Conservation (phyloP, 1,140 invertebrate species). For the Orussus abietinus region DNA sequence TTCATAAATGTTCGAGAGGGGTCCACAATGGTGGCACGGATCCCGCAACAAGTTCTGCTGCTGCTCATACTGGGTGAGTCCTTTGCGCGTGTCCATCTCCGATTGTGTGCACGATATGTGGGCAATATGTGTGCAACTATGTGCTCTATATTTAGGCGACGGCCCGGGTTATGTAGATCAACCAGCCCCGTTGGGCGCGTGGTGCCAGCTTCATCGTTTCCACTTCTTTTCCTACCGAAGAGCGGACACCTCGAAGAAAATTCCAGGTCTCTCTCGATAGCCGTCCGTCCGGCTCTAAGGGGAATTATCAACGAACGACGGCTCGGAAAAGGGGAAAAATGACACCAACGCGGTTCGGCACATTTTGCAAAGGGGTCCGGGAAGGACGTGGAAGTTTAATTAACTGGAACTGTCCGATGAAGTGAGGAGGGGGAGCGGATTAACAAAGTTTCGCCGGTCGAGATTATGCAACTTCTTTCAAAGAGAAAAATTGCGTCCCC, state of each 20-base stretch:
- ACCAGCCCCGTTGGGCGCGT: conserved; percentile 17
- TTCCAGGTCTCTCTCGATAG: not conserved
- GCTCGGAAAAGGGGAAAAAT: too few species aligned
- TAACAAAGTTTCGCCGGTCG: conserved; percentile 33
- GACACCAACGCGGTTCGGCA: too few species aligned
- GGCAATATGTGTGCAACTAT: too few species aligned
- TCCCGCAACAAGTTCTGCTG: conserved; percentile 50
- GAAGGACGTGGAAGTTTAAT: conserved; percentile 29
- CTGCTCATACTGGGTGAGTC: conserved; percentile 48
- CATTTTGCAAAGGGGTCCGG: not conserved
- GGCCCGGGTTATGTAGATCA: conserved; percentile 21
- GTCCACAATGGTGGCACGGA: conserved; percentile 45
- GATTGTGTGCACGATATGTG: too few species aligned
- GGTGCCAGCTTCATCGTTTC: conserved; percentile 24
- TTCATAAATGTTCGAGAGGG: conserved; percentile 46
- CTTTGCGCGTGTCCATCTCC: too few species aligned
- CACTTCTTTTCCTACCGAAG: conserved; percentile 12
- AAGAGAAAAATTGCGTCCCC: too few species aligned
- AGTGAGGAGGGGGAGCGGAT: conserved; percentile 17
- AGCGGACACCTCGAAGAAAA: not conserved
- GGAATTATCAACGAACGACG: not conserved
- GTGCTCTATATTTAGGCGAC: conserved; percentile 25
- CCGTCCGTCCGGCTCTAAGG: not conserved
- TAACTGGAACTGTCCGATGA: conserved; percentile 26
- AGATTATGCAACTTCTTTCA: too few species aligned